phyloP scores from a whole-genome alignment of 2,113 vertebrate genomes.

The Lethenteron reissneri region DNA sequence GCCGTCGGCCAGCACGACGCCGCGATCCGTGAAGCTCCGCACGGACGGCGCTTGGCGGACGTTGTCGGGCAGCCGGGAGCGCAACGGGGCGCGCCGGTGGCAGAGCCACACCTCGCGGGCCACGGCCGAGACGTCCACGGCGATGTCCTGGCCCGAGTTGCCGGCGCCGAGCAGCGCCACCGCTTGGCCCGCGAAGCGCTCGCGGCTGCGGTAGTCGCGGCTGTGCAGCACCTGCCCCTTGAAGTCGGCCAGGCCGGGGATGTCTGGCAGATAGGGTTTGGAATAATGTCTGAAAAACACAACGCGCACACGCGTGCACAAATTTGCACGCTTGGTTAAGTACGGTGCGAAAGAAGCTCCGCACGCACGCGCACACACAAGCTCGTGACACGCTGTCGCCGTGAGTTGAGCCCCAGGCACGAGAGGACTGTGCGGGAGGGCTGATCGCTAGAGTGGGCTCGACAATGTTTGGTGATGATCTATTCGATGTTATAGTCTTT shows the following conservation, averaged over 20 bases:
- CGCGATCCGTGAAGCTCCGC: constrained; percentile 16
- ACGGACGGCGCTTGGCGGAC: constrained; percentile 19
- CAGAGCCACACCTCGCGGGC: constrained; percentile 29
- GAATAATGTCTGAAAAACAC: constrained; percentile 29
- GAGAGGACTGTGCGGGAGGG: too few relatives aligned
- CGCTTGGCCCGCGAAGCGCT: constrained; percentile 24
- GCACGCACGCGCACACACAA: too few relatives aligned
- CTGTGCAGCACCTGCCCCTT: constrained; percentile 36
- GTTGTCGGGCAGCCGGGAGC: constrained; percentile 17
- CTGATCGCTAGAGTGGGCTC: too few relatives aligned
- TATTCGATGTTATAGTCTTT: too few relatives aligned
- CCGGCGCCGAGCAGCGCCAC: constrained; percentile 34
- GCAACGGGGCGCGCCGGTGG: constrained; percentile 17
- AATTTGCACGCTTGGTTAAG: too few relatives aligned
- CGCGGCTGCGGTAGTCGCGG: constrained; percentile 26
- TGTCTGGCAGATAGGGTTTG: constrained; percentile 25
- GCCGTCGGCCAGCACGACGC: constrained; percentile 22
- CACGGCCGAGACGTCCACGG: constrained; percentile 22
- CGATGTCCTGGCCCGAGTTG: constrained; percentile 37
- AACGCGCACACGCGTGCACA: too few relatives aligned
- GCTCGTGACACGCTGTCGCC: too few relatives aligned
- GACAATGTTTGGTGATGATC: too few relatives aligned
- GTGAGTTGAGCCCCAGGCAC: too few relatives aligned
- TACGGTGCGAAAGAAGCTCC: too few relatives aligned
- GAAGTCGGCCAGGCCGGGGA: constrained; percentile 32